Evolutionary conservation across 1,140 invertebrate genomes (phyloP).

Genomic region (Hylaeus volcanicus): DNA sequence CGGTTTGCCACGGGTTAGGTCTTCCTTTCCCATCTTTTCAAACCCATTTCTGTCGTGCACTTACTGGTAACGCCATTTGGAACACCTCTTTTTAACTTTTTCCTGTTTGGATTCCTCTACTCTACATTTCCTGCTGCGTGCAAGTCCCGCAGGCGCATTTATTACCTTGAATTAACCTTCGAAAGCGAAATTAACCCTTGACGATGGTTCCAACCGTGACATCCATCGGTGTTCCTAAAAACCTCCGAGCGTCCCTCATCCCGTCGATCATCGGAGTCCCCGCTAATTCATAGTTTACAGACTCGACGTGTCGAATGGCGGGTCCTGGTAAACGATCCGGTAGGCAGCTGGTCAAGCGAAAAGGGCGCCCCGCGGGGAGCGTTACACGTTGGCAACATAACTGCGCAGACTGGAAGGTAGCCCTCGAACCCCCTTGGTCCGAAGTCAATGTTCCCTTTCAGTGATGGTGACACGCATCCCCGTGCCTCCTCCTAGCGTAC

Average conservation of each 20-base stretch:
- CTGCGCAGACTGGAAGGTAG: slow-evolving; percentile 17
- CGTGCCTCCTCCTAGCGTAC: slow-evolving; percentile 23
- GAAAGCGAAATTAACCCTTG: not conserved
- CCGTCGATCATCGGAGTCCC: not conserved
- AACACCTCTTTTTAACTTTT: too few relatives aligned
- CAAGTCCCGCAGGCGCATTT: too few relatives aligned
- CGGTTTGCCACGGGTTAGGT: slow-evolving; percentile 8
- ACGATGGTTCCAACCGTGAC: not conserved
- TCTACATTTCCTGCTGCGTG: too few relatives aligned
- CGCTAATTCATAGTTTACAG: slow-evolving; percentile 23
- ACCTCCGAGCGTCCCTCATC: not conserved
- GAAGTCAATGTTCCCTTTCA: slow-evolving; percentile 28
- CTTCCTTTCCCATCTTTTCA: not conserved
- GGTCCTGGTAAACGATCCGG: slow-evolving; percentile 13
- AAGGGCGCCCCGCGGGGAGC: slow-evolving; percentile 43
- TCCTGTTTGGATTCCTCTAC: too few relatives aligned
- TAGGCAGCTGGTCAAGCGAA: slow-evolving; percentile 59
- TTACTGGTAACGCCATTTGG: not conserved
- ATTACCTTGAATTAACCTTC: too few relatives aligned
- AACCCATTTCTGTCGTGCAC: not conserved
- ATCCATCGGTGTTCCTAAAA: not conserved
- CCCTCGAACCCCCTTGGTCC: not conserved
- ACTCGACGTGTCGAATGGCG: slow-evolving; percentile 13
- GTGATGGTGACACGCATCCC: slow-evolving; percentile 36
- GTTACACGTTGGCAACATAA: slow-evolving; percentile 47